A percentile compares a stretch with the other conserved stretches of the same genome.
phyloP scores from a whole-genome alignment of 2,113 vertebrate genomes.

The Copsychus sechellarum region DNA sequence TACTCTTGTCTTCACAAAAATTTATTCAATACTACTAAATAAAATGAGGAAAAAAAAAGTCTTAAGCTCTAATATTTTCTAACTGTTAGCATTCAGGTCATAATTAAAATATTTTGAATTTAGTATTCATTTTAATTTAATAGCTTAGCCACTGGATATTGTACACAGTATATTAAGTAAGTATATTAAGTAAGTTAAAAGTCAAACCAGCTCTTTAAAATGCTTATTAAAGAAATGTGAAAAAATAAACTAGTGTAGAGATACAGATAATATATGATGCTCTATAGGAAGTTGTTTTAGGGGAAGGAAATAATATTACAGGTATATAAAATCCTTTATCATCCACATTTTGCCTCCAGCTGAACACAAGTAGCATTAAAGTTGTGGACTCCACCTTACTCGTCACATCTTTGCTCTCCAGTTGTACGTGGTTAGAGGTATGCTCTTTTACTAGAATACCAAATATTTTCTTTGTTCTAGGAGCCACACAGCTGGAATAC shows the following conservation, averaged over 20 bases:
- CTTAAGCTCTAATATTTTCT: background rate
- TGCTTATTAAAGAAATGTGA: background rate
- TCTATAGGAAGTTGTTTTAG: background rate
- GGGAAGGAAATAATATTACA: background rate
- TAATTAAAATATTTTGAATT: background rate
- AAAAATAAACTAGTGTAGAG: background rate
- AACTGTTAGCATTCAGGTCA: background rate
- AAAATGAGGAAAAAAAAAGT: background rate
- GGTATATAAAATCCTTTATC: background rate
- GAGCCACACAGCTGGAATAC: background rate
- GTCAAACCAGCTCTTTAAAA: background rate
- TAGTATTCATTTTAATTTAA: background rate
- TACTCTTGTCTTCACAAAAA: background rate
- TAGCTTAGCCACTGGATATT: background rate
- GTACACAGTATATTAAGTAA: background rate
- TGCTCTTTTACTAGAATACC: background rate
- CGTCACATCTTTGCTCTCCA: background rate
- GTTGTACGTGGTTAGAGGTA: background rate
- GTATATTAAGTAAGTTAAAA: background rate
- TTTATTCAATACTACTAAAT: background rate
- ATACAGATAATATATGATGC: background rate
- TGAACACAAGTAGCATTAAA: slow-evolving; percentile 26
- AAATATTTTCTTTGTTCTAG: slow-evolving; percentile 13
- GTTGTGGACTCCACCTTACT: background rate
- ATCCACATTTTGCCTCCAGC: slow-evolving; percentile 10